Percentiles rank a stretch among this genome's conserved stretches.
Conservation (phyloP, 2,113 vertebrate species). For the Gopherus evgoodei region DNA sequence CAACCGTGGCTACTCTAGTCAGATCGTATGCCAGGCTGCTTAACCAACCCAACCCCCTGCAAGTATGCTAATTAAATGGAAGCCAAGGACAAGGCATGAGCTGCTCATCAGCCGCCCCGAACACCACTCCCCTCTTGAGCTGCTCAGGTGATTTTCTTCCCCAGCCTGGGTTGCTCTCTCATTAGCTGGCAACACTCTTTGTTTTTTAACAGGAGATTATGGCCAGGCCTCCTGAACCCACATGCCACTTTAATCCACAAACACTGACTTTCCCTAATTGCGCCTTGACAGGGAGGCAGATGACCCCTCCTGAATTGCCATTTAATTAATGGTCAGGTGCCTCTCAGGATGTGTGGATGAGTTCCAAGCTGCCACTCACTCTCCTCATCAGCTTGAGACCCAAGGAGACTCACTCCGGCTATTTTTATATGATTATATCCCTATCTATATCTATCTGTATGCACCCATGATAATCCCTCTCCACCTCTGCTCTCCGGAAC, state of each 20-base stretch:
- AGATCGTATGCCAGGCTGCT: accelerated
- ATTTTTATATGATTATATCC: neutral
- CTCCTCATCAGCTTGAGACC: constrained; percentile 14
- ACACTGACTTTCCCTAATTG: constrained; percentile 45
- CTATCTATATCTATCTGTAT: neutral
- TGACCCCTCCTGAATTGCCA: neutral
- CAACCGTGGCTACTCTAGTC: neutral
- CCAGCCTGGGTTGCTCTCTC: neutral
- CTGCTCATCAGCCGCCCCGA: neutral
- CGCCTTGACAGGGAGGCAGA: constrained; percentile 20
- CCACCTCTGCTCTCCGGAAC: constrained; percentile 3
- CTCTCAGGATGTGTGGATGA: constrained; percentile 53
- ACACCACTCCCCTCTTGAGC: accelerated
- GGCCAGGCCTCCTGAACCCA: constrained; percentile 53
- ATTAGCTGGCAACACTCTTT: constrained; percentile 40
- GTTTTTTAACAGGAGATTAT: constrained; percentile 29
- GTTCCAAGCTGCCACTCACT: constrained; percentile 25
- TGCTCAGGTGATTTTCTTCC: neutral
- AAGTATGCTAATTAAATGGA: neutral
- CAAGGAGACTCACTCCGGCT: constrained; percentile 5
- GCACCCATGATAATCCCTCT: neutral
- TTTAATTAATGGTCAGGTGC: constrained; percentile 67
- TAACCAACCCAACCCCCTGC: neutral
- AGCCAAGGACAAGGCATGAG: accelerated
- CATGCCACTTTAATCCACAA: constrained; percentile 44